Conservation (phyloP, 2,888 invertebrate species). For the Dysmachus trigonus region DNA sequence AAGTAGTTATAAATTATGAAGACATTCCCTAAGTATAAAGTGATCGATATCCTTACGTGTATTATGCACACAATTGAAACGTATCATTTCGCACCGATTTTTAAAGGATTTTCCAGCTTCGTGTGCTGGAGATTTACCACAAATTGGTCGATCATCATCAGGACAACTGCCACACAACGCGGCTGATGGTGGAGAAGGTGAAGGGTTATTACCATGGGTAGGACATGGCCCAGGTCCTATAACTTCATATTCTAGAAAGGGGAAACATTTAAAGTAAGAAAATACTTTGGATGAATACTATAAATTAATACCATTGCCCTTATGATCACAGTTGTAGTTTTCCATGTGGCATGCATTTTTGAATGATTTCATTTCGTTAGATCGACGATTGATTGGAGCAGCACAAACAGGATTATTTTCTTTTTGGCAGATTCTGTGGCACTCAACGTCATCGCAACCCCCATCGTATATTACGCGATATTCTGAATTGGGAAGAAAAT, state of each 20-base stretch:
- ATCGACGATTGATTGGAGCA: neutral
- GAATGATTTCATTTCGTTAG: neutral
- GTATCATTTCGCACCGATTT: constrained; percentile 13
- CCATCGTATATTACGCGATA: neutral
- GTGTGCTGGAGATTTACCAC: neutral
- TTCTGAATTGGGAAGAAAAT: neutral
- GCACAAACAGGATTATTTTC: constrained; percentile 7
- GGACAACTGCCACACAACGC: neutral
- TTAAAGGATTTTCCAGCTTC: neutral
- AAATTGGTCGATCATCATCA: neutral
- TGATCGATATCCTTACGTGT: neutral
- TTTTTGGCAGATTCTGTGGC: neutral
- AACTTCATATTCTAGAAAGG: neutral
- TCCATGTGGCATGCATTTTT: constrained; percentile 25
- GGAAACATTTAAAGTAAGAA: neutral
- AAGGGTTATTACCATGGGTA: neutral
- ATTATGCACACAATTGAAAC: constrained; percentile 19
- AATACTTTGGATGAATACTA: neutral
- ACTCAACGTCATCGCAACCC: neutral
- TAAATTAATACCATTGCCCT: neutral
- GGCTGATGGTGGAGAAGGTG: neutral
- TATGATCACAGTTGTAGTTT: constrained; percentile 29
- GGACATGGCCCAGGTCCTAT: neutral
- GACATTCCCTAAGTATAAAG: neutral
- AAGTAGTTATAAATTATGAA: neutral